Base-by-base conservation (phyloP, 2,888 invertebrate genomes). In the Anarsia innoxiella region DNA sequence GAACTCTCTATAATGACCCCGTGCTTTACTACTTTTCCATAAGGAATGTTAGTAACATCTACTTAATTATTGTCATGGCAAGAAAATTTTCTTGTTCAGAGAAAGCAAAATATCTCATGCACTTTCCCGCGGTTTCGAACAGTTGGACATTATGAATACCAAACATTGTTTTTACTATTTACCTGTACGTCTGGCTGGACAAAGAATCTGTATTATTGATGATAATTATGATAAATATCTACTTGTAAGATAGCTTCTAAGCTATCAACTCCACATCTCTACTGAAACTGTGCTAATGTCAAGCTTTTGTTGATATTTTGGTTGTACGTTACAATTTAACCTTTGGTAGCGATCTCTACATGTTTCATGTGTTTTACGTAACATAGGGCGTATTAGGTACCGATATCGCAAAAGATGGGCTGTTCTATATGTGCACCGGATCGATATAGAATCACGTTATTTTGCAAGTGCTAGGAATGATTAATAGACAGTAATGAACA, bases 401-500 rank as follows among this genome's bases (percentile, higher is more conserved):
- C 19, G 3, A 19, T 19, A n/a, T 19, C 19, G 19, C 19, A 19
- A n/a, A n/a, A n/a, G n/a, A n/a, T n/a, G n/a, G n/a, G n/a, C n/a
- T 10, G 31, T 3, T 19, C 33, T 26, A 33, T 33, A 26, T 33
- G 33, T 14, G 32, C 13, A 25, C n/a, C 32, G 25, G 12, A 13
- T 23, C 23, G 32, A 14, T 11, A 23, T 16, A 35, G n/a, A 28
- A 35, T 35, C 28, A 35, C 35, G 30, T 30, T 36, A 30, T 30
- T 19, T 19, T 19, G 27, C 12, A 19, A 35, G 27, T 29, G 44
- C 41, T 44, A 38, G 34, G 39, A 51, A 55, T 58, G 57, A 64
- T 62, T 53, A 59, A 62, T 54, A 53, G 44, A 49, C 48, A 45
- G 44, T 59, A 62, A 63, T 60, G 59, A 57, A 49, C 51, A 48